Conservation (phyloP, 2,888 invertebrate species). For the Dilophus febrilis region DNA sequence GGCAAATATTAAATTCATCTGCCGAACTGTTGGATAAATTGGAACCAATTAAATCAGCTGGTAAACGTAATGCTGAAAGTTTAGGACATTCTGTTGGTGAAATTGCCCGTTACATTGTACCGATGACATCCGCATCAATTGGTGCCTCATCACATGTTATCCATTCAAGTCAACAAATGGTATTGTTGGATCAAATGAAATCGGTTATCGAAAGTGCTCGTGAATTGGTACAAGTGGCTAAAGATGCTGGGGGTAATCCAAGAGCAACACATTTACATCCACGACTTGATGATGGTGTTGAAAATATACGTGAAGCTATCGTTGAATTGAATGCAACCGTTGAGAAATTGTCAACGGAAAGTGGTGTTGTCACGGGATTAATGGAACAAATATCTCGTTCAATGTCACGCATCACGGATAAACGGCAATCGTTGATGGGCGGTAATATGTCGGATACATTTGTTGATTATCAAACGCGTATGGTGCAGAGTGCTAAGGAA, state of each 20-base stretch:
- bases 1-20: conserved; percentile 61
- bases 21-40: conserved; percentile 69
- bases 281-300: conserved; percentile 66
- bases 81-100: conserved; percentile 75
- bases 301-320: conserved; percentile 61
- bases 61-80: conserved; percentile 80
- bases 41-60: conserved; percentile 70
- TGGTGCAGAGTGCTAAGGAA: conserved; percentile 89
- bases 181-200: conserved; percentile 77
- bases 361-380: conserved; percentile 76
- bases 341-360: conserved; percentile 68
- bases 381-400: conserved; percentile 82
- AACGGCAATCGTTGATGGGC: conserved; percentile 51
- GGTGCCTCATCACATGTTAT: conserved; percentile 82
- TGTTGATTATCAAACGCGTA: conserved; percentile 93
- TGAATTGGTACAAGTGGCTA: conserved; percentile 66
- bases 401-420: conserved; percentile 64
- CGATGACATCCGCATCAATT: conserved; percentile 64
- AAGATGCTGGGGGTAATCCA: conserved; percentile 86
- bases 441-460: conserved; percentile 57
- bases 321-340: conserved; percentile 64
- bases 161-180: conserved; percentile 74
- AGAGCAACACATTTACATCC: conserved; percentile 66
- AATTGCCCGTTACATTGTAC: conserved; percentile 62
- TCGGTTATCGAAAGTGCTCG: conserved; percentile 88